Evolutionary conservation across 2,797 vertebrate species (phyloP).

Genomic region (Linurgus olivaceus): DNA sequence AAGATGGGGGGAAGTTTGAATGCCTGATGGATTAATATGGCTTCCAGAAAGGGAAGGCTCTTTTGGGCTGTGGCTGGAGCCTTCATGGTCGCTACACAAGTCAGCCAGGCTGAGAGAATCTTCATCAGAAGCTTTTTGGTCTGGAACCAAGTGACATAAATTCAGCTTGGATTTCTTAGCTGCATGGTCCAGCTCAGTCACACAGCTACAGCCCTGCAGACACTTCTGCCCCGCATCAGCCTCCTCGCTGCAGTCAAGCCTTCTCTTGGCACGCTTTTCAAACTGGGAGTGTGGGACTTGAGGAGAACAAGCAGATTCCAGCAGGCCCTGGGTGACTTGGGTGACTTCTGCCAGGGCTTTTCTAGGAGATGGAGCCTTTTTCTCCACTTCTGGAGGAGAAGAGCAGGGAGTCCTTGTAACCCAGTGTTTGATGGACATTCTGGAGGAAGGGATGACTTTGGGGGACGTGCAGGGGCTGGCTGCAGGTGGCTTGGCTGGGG

Average conservation of each 20-base stretch:
- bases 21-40: neutral
- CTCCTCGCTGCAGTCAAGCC: slow-evolving; percentile 83
- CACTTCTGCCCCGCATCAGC: slow-evolving; percentile 68
- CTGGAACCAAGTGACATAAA: slow-evolving; percentile 63
- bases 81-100: neutral
- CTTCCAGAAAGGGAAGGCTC: slow-evolving; percentile 45
- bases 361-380: slow-evolving; percentile 66
- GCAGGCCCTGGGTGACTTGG: slow-evolving; percentile 77
- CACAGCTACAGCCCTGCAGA: slow-evolving; percentile 75
- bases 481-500: slow-evolving; percentile 45
- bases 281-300: neutral
- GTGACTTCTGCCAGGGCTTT: slow-evolving; percentile 79
- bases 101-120: slow-evolving; percentile 34
- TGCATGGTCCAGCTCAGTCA: slow-evolving; percentile 78
- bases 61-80: neutral
- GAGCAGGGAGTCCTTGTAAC: slow-evolving; percentile 74
- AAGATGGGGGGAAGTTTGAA: slow-evolving; percentile 8
- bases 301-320: slow-evolving; percentile 32
- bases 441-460: slow-evolving; percentile 61
- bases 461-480: slow-evolving; percentile 38
- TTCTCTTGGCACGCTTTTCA: slow-evolving; percentile 87
- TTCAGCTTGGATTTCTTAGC: slow-evolving; percentile 80
- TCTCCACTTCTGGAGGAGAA: slow-evolving; percentile 62
- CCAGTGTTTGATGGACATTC: slow-evolving; percentile 86
- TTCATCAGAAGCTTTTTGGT: slow-evolving; percentile 47